Conservation (phyloP, 2,888 invertebrate species). For the Lasiommata megera region DNA sequence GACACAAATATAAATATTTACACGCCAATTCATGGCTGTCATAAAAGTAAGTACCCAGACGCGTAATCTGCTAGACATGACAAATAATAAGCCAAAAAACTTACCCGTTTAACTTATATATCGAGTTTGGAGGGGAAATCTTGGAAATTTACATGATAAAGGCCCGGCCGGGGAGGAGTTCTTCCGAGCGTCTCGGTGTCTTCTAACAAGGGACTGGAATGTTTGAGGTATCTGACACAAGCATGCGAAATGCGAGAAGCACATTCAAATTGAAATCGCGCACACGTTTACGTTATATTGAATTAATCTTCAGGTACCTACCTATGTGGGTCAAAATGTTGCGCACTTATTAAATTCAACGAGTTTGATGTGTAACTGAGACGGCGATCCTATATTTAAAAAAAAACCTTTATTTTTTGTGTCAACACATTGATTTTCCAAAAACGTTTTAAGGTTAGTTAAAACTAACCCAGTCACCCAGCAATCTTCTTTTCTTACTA, state of each 20-base stretch:
- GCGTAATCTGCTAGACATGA: constrained; percentile 15
- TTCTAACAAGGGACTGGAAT: constrained; percentile 69
- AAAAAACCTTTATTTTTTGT: too few species aligned
- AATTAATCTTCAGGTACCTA: constrained; percentile 44
- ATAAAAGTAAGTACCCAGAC: neutral
- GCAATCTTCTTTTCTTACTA: too few species aligned
- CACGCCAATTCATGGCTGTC: constrained; percentile 6
- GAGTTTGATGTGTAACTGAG: too few species aligned
- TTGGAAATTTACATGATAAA: constrained; percentile 73
- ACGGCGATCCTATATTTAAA: too few species aligned
- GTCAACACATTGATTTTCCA: too few species aligned
- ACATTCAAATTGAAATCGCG: constrained; percentile 68
- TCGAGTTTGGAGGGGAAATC: constrained; percentile 66
- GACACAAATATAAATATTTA: constrained; percentile 1
- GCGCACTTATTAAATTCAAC: neutral
- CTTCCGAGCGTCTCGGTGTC: constrained; percentile 43
- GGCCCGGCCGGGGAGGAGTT: constrained; percentile 48
- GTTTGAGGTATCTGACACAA: constrained; percentile 62
- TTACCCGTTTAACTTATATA: constrained; percentile 59
- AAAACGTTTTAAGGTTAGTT: too few species aligned
- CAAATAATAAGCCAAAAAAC: constrained; percentile 17
- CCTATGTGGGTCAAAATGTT: neutral
- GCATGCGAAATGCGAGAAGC: constrained; percentile 58
- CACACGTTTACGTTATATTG: constrained; percentile 54
- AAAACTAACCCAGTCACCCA: too few species aligned